Conservation (phyloP, 2,113 vertebrate genomes). For the Leucopternis melanops region DNA sequence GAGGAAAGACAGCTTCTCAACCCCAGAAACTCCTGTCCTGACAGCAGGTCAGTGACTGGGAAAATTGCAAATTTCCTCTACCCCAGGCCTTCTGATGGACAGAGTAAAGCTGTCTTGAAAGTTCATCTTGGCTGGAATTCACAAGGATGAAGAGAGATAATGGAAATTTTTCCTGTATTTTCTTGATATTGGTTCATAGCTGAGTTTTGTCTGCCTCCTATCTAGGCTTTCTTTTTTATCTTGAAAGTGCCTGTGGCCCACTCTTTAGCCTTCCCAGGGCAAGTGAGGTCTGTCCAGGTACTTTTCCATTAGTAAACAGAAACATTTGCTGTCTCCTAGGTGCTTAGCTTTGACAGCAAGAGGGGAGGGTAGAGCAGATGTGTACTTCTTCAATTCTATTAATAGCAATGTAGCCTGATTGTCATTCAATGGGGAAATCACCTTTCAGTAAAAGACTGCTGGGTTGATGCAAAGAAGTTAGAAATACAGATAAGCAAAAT, state of each 20-base stretch:
- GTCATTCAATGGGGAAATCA: conserved; percentile 44
- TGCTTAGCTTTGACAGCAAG: conserved; percentile 30
- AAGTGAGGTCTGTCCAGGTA: conserved; percentile 45
- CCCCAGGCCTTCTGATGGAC: not conserved
- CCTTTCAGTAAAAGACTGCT: conserved; percentile 4
- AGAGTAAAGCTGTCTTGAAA: not conserved
- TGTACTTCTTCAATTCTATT: conserved; percentile 41
- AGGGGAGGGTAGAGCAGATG: conserved; percentile 26
- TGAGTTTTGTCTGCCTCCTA: not conserved
- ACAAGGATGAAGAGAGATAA: not conserved
- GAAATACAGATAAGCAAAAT: not conserved
- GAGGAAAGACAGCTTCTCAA: not conserved
- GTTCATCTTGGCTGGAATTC: not conserved
- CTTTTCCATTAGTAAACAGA: conserved; percentile 50
- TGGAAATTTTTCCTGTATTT: not conserved
- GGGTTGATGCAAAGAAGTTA: not conserved
- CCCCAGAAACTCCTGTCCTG: not conserved
- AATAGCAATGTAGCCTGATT: conserved; percentile 46
- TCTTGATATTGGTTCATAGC: not conserved
- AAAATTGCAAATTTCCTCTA: not conserved
- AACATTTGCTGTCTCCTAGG: conserved; percentile 50
- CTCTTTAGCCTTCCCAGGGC: conserved; percentile 12
- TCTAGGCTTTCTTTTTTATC: not conserved
- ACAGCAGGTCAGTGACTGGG: not conserved
- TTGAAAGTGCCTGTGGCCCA: not conserved